These are phyloP conservation scores for Diorhabda sublineata DNA, from an alignment of 1,140 invertebrate genomes.

Conservation along the genomic window DNA sequence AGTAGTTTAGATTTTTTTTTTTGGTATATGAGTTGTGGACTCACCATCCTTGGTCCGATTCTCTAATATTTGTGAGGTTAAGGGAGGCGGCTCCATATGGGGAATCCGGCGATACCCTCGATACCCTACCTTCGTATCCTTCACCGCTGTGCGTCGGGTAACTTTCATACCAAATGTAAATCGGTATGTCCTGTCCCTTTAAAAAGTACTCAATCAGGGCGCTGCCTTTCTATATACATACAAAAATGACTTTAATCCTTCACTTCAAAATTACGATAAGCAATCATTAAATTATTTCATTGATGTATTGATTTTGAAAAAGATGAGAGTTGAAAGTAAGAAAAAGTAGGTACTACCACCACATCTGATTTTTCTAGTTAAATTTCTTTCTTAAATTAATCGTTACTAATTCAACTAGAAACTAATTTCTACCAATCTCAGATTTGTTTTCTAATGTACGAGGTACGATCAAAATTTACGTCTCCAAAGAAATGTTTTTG, in stretches of 20 bases:
- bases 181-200: constrained; percentile 88
- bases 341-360: too few species aligned
- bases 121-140: constrained; percentile 86
- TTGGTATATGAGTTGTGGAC: constrained; percentile 10
- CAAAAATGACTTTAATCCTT: constrained; percentile 35
- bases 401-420: too few species aligned
- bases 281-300: too few species aligned
- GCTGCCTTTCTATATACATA: constrained; percentile 31
- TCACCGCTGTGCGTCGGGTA: constrained; percentile 91
- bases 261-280: background rate
- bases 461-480: too few species aligned
- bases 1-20: constrained; percentile 2
- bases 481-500: too few species aligned
- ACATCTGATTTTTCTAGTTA: too few species aligned
- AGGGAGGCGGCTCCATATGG: constrained; percentile 86
- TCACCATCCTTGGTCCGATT: constrained; percentile 88
- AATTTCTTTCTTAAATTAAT: too few species aligned
- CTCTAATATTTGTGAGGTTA: constrained; percentile 87
- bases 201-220: constrained; percentile 41
- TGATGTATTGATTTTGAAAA: too few species aligned
- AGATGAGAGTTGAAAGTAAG: too few species aligned
- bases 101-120: constrained; percentile 78
- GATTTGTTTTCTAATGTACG: too few species aligned
- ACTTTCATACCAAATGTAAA: constrained; percentile 96
- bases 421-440: too few species aligned